These are phyloP conservation scores for Albula glossodonta DNA, from an alignment of 2,113 vertebrate genomes.

Conservation along the genomic window DNA sequence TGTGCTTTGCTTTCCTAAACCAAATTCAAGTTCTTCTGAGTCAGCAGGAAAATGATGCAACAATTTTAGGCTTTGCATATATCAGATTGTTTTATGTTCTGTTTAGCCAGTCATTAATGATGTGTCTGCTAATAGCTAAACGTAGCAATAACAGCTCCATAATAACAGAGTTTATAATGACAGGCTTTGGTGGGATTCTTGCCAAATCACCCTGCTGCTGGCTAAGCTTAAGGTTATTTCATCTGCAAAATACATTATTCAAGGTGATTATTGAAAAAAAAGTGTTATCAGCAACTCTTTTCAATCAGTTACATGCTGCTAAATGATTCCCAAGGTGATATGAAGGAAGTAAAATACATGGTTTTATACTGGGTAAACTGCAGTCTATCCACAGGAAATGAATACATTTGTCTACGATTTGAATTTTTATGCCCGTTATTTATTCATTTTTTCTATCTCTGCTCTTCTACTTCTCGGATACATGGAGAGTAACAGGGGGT, in stretches of 20 bases:
- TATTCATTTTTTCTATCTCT: neutral
- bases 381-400: neutral
- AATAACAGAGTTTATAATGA: slow-evolving; percentile 12
- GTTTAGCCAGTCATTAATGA: slow-evolving; percentile 16
- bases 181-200: neutral
- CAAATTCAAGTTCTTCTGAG: neutral
- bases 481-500: neutral
- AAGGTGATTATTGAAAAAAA: slow-evolving; percentile 5
- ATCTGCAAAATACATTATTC: neutral
- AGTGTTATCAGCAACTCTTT: slow-evolving; percentile 2
- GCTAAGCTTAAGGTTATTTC: neutral
- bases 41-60: neutral
- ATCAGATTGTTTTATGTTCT: slow-evolving; percentile 9
- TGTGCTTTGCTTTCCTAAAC: neutral
- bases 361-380: neutral
- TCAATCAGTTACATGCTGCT: neutral
- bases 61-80: slow-evolving; percentile 7
- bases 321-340: neutral
- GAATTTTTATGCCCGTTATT: neutral
- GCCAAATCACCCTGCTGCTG: neutral
- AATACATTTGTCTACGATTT: neutral
- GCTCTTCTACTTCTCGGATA: neutral
- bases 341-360: neutral
- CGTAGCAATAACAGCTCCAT: slow-evolving; percentile 8
- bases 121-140: neutral